phyloP scores from a whole-genome alignment of 2,888 invertebrate species.

The Dioctria linearis region DNA sequence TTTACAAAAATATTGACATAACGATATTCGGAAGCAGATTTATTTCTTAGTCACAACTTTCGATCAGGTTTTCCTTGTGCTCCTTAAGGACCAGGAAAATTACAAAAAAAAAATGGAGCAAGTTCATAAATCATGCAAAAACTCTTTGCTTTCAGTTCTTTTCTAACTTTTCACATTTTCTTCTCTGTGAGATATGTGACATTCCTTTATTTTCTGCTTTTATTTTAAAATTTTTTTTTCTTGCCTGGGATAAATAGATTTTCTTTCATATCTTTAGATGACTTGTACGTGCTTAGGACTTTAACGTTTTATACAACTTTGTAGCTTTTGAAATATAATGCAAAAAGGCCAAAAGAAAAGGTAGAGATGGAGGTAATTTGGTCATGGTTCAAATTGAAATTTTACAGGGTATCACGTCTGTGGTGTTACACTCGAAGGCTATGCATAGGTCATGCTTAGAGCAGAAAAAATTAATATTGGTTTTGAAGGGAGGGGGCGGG shows the following conservation, averaged over 20 bases:
- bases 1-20: background rate
- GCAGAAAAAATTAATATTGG: too few species aligned
- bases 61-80: background rate
- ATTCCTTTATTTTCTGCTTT: background rate
- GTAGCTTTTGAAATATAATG: too few species aligned
- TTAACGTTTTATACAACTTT: background rate
- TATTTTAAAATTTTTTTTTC: background rate
- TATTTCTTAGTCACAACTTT: background rate
- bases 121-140: slow-evolving; percentile 13
- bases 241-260: background rate
- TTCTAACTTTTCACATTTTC: background rate
- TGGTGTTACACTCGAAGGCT: too few species aligned
- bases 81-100: background rate
- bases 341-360: too few species aligned
- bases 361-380: too few species aligned
- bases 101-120: background rate
- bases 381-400: too few species aligned
- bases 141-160: background rate
- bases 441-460: too few species aligned
- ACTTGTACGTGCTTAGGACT: background rate
- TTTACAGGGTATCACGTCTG: too few species aligned
- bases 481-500: too few species aligned
- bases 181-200: background rate
- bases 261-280: background rate
- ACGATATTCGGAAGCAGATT: background rate